Conservation (phyloP, 2,888 invertebrate species). For the Pilophorus perplexus region DNA sequence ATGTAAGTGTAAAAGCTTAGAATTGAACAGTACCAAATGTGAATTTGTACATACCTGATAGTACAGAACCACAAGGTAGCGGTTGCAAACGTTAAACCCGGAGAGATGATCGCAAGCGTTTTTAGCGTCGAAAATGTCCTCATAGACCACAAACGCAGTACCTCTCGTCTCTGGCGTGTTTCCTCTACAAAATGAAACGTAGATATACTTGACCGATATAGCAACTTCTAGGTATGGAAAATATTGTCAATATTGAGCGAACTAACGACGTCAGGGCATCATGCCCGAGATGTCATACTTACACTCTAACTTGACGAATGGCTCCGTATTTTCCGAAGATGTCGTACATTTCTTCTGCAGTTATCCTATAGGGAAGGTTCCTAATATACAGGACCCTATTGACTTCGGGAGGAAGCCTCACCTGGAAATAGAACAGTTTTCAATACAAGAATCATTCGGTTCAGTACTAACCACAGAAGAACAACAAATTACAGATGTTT, state of each 20-base stretch:
- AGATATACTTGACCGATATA: neutral
- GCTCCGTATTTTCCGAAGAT: slow-evolving; percentile 99
- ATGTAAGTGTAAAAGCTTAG: neutral
- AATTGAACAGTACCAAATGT: neutral
- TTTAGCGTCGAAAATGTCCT: slow-evolving; percentile 99
- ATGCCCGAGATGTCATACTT: slow-evolving; percentile 59
- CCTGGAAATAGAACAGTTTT: slow-evolving; percentile 59
- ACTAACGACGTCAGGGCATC: neutral
- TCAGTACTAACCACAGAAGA: neutral
- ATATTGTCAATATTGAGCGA: neutral
- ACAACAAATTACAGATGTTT: neutral
- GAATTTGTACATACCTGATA: slow-evolving; percentile 68
- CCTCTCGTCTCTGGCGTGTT: slow-evolving; percentile 97
- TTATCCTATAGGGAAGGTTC: slow-evolving; percentile 98
- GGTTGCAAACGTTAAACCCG: slow-evolving; percentile 98
- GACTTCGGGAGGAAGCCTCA: slow-evolving; percentile 96
- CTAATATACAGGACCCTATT: slow-evolving; percentile 94
- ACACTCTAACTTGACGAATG: slow-evolving; percentile 97
- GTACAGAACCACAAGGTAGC: slow-evolving; percentile 97
- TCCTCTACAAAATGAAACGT: slow-evolving; percentile 63
- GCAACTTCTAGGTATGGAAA: neutral
- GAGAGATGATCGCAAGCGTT: slow-evolving; percentile 99
- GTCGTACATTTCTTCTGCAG: slow-evolving; percentile 99
- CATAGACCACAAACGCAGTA: slow-evolving; percentile 98
- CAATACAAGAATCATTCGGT: neutral